These are phyloP conservation scores for Eonycteris spelaea DNA, from an alignment of 2,113 vertebrate genomes.

Conservation along the genomic window DNA sequence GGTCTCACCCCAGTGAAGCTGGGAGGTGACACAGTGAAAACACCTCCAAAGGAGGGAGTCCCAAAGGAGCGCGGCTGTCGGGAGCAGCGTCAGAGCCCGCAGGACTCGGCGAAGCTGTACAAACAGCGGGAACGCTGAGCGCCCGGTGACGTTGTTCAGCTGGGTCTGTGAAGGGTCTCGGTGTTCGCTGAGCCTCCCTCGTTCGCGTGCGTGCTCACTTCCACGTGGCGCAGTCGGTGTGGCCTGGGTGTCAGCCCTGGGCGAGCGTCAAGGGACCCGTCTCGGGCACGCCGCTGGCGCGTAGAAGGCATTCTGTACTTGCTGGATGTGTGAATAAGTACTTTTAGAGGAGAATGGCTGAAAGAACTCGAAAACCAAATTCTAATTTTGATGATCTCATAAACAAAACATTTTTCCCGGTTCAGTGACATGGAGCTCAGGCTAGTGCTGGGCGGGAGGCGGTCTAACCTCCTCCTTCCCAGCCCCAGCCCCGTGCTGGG, in stretches of 20 bases:
- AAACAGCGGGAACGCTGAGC: background rate
- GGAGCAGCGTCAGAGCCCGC: background rate
- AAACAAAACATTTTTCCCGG: background rate
- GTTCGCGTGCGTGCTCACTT: background rate
- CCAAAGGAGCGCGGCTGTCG: background rate
- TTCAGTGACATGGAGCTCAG: background rate
- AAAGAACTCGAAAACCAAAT: background rate
- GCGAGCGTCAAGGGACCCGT: fast-evolving
- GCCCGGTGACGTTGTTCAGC: background rate
- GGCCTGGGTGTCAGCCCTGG: background rate
- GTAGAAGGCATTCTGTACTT: background rate
- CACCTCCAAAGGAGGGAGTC: background rate
- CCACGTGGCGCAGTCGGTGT: fast-evolving
- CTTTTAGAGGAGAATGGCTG: background rate
- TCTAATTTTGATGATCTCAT: background rate
- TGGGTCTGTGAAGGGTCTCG: background rate
- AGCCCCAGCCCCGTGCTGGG: background rate
- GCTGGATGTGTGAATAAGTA: background rate
- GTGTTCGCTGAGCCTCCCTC: background rate
- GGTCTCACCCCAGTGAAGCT: background rate
- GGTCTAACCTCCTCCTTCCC: background rate
- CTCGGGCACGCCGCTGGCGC: background rate
- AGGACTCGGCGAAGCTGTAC: too few relatives aligned
- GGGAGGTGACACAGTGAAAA: background rate
- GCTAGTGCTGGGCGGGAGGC: background rate